A percentile compares a stretch with the other conserved stretches of the same genome.
Evolutionary conservation across 2,888 invertebrate genomes (phyloP).

Genomic region (Erebia palarica): DNA sequence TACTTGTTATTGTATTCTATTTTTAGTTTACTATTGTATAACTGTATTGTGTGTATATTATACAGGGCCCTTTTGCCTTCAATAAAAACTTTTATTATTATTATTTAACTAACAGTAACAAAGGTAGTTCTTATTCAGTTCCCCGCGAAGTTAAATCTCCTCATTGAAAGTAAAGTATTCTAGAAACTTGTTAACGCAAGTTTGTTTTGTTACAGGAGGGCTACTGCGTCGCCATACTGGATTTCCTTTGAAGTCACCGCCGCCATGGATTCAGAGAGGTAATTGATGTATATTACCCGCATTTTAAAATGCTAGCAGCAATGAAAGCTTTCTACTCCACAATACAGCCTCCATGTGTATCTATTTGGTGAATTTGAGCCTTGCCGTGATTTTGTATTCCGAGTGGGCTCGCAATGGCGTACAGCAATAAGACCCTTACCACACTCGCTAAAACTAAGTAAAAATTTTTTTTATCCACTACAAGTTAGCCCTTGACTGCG

Average conservation of each 20-base stretch:
- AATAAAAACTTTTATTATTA: no score
- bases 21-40: no score
- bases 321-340: slow-evolving; percentile 1
- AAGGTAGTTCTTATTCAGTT: background rate
- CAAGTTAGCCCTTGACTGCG: no score
- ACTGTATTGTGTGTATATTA: no score
- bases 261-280: slow-evolving; percentile 75
- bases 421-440: background rate
- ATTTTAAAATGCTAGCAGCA: background rate
- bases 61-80: no score
- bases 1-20: no score
- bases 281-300: slow-evolving; percentile 37
- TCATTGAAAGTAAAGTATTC: slow-evolving; percentile 4
- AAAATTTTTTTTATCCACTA: no score
- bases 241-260: slow-evolving; percentile 49
- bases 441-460: background rate
- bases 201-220: slow-evolving; percentile 57
- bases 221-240: slow-evolving; percentile 58
- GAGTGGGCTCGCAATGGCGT: slow-evolving; percentile 6
- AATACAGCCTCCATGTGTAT: slow-evolving; percentile 2
- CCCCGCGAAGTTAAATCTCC: slow-evolving; percentile 8
- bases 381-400: slow-evolving; percentile 16
- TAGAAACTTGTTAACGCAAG: background rate
- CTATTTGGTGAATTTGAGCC: slow-evolving; percentile 10
- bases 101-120: no score